A percentile compares a stretch with the other conserved stretches of the same genome.
phyloP scores from a whole-genome alignment of 2,888 invertebrate species.

The Anticlea derivata region DNA sequence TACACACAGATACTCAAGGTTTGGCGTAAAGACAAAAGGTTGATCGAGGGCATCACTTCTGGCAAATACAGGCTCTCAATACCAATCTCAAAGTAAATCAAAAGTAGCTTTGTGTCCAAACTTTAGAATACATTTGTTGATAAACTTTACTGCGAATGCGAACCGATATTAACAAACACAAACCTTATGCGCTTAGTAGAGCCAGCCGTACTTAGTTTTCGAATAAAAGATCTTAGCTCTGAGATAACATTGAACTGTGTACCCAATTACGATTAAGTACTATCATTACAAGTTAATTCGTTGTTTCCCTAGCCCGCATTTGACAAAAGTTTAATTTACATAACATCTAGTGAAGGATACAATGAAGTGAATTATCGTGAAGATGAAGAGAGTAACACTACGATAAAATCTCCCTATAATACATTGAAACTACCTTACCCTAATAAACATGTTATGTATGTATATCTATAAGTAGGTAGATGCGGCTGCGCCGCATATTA shows the following conservation, averaged over 20 bases:
- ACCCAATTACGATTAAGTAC: conserved; percentile 43
- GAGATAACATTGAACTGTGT: conserved; percentile 16
- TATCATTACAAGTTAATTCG: conserved; percentile 63
- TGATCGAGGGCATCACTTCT: conserved; percentile 57
- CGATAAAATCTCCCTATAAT: conserved; percentile 44
- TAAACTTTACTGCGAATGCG: too few species aligned
- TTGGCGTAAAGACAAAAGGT: conserved; percentile 38
- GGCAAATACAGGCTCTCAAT: conserved; percentile 72
- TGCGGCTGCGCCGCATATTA: too few species aligned
- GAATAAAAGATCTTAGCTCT: neutral
- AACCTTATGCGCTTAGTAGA: neutral
- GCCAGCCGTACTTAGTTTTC: conserved; percentile 16
- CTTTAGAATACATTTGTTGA: too few species aligned
- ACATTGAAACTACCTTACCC: conserved; percentile 58
- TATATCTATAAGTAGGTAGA: too few species aligned
- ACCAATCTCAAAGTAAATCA: conserved; percentile 1
- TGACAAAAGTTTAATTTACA: conserved; percentile 70
- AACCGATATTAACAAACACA: too few species aligned
- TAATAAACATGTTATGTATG: conserved; percentile 62
- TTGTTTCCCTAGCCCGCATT: conserved; percentile 79
- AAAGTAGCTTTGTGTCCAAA: neutral
- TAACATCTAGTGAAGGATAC: conserved; percentile 43
- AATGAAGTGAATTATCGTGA: conserved; percentile 38
- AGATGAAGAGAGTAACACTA: conserved; percentile 37
- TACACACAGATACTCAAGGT: conserved; percentile 47